Conservation (phyloP, 2,797 vertebrate genomes). For the Sylvia borin region DNA sequence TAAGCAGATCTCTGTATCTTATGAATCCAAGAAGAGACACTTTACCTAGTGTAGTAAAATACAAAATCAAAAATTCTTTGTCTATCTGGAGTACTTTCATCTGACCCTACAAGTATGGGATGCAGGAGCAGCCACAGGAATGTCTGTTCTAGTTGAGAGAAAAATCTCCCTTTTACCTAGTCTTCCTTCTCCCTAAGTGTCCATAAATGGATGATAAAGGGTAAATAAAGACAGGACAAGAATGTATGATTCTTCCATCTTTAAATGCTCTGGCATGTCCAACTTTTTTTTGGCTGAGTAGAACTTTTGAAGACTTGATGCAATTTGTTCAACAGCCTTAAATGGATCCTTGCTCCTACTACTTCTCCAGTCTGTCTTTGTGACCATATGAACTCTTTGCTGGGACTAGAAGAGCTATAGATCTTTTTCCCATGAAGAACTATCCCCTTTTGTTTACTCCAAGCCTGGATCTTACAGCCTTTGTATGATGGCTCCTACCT, state of each 20-base stretch:
- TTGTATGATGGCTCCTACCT: background rate
- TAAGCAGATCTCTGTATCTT: background rate
- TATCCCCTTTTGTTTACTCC: background rate
- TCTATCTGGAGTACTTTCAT: background rate
- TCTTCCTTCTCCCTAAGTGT: background rate
- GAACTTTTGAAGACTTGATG: background rate
- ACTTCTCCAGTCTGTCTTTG: background rate
- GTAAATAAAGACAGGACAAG: background rate
- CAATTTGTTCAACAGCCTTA: background rate
- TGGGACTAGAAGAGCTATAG: background rate
- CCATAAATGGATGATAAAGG: background rate
- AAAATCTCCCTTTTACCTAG: background rate
- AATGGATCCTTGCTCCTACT: background rate
- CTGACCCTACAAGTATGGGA: background rate
- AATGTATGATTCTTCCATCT: background rate
- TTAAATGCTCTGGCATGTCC: background rate
- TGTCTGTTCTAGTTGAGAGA: background rate
- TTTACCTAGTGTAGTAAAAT: background rate
- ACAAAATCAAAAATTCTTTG: background rate
- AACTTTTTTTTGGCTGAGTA: background rate
- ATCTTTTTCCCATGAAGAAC: background rate
- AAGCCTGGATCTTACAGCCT: background rate
- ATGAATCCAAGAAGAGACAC: fast-evolving
- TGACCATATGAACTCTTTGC: background rate
- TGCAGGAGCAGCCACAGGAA: background rate